These are phyloP conservation scores for Rhagoletis zephyria DNA, from an alignment of 1,140 invertebrate genomes.

Conservation along the genomic window DNA sequence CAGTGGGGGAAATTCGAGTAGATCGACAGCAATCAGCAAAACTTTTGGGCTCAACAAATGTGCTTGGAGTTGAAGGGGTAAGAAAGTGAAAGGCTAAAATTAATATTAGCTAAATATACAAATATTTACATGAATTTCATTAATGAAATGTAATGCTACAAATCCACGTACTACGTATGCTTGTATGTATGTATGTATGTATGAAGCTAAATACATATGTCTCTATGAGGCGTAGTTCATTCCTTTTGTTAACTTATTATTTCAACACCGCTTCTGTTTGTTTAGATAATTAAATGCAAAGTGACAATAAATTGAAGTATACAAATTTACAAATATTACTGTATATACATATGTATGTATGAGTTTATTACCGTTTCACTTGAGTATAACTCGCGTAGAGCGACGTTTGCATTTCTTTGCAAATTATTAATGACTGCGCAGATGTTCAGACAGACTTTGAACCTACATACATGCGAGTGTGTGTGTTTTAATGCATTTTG, in stretches of 20 bases:
- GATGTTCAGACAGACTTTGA: background rate
- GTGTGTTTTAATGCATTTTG: background rate
- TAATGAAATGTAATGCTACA: background rate
- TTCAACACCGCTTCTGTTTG: background rate
- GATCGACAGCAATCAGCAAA: no score
- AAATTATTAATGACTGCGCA: conserved; percentile 42
- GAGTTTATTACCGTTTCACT: conserved; percentile 1
- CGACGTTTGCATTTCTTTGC: background rate
- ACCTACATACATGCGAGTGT: background rate
- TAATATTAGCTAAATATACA: background rate
- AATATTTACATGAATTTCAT: conserved; percentile 28
- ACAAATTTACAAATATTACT: background rate
- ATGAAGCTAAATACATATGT: background rate
- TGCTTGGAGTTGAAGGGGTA: background rate
- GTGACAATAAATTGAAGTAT: conserved; percentile 17
- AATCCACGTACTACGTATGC: background rate
- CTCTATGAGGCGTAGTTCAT: background rate
- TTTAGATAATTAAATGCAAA: conserved; percentile 39
- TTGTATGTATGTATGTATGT: background rate
- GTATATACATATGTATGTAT: background rate
- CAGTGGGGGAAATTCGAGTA: no score
- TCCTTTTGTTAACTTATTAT: background rate
- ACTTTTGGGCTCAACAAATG: no score
- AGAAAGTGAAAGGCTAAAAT: background rate
- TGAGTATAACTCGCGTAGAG: background rate